These are phyloP conservation scores for Cephus nigrinus DNA, from an alignment of 2,888 invertebrate genomes.

Conservation along the genomic window DNA sequence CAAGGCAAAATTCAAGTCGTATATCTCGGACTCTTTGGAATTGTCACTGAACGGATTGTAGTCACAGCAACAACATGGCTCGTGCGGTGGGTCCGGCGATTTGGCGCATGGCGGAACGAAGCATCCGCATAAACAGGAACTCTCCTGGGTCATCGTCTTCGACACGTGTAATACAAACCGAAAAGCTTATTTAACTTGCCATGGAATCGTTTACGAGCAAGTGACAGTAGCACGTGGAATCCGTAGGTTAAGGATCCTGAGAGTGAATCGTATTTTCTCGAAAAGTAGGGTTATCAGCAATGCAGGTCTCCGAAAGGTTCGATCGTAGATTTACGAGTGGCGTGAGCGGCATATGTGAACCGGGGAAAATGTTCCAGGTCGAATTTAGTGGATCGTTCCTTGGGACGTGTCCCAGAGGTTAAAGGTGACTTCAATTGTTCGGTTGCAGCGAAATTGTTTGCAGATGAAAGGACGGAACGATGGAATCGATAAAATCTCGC, in stretches of 20 bases:
- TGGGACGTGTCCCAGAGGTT: not conserved
- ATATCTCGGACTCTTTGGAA: conserved; percentile 47
- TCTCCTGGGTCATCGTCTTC: not conserved
- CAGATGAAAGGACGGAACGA: not conserved
- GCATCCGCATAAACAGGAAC: conserved; percentile 27
- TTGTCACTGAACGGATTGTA: conserved; percentile 53
- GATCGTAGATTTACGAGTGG: not conserved
- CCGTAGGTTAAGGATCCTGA: too few relatives aligned
- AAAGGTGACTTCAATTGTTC: not conserved
- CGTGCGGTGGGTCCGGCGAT: conserved; percentile 35
- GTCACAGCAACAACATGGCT: conserved; percentile 51
- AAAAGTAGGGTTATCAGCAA: not conserved
- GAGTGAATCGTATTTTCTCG: not conserved
- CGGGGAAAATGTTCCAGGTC: not conserved
- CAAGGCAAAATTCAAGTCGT: conserved; percentile 51
- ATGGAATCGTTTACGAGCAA: not conserved
- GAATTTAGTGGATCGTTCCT: not conserved
- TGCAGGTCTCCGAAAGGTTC: not conserved
- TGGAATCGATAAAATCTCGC: not conserved
- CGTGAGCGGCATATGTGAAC: not conserved
- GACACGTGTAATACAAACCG: not conserved
- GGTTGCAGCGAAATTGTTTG: not conserved
- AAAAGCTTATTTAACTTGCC: not conserved
- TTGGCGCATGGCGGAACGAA: conserved; percentile 25
- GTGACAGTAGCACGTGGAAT: not conserved